Evolutionary conservation across 2,113 vertebrate species (phyloP).

Genomic region (Setophaga kirtlandii): DNA sequence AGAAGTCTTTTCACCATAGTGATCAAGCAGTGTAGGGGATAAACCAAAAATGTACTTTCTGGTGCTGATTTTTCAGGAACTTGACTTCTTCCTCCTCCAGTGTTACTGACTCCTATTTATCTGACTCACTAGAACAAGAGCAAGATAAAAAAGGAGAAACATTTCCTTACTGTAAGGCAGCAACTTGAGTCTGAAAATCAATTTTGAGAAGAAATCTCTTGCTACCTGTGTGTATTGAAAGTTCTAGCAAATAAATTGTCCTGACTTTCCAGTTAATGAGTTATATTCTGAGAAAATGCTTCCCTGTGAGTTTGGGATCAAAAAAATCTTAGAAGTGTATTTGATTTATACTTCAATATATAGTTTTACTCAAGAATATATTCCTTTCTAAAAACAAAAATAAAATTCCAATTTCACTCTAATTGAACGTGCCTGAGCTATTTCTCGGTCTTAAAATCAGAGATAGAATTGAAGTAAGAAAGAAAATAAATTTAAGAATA

Average conservation of each 20-base stretch:
- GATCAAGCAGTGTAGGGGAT: background rate
- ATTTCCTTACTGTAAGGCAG: background rate
- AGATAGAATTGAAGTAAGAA: background rate
- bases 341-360: background rate
- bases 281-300: background rate
- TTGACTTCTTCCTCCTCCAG: background rate
- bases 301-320: background rate
- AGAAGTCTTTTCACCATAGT: constrained; percentile 19
- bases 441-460: background rate
- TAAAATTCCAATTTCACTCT: background rate
- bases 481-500: background rate
- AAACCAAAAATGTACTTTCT: constrained; percentile 2
- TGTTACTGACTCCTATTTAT: background rate
- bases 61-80: background rate
- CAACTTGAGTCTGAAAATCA: background rate
- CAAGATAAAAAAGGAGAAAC: background rate
- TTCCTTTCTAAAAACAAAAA: background rate
- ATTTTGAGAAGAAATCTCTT: background rate
- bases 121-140: background rate
- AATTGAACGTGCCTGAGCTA: background rate
- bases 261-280: background rate
- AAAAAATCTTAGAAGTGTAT: background rate
- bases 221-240: background rate
- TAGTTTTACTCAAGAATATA: background rate
- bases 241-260: background rate